Evolutionary conservation across 2,888 invertebrate genomes (phyloP).

Genomic region (Tridacna gigas): DNA sequence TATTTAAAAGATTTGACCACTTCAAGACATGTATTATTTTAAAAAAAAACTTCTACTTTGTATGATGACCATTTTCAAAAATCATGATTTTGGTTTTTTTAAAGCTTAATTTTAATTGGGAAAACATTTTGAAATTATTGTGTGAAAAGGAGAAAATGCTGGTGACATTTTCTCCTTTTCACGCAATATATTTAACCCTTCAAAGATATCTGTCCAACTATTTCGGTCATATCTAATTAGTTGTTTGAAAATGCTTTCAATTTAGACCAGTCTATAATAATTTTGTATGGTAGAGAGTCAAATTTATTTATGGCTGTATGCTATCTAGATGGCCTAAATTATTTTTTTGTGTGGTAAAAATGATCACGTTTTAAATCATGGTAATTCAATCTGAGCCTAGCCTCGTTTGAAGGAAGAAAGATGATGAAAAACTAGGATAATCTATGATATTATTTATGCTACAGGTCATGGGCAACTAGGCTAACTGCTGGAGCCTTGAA

Average conservation of each 20-base stretch:
- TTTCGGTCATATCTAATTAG: neutral
- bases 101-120: neutral
- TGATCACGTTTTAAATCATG: too few relatives aligned
- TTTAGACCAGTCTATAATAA: neutral
- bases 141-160: slow-evolving; percentile 2
- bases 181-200: neutral
- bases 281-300: neutral
- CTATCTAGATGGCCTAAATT: neutral
- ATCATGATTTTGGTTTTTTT: too few relatives aligned
- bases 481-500: too few relatives aligned
- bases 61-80: too few relatives aligned
- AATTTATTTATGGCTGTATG: neutral
- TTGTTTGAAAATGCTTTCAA: neutral
- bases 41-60: too few relatives aligned
- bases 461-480: too few relatives aligned
- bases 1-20: too few relatives aligned
- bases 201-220: neutral
- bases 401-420: too few relatives aligned
- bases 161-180: slow-evolving; percentile 6
- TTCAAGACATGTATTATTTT: too few relatives aligned
- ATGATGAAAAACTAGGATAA: too few relatives aligned
- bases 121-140: neutral
- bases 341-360: neutral
- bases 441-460: too few relatives aligned
- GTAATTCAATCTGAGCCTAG: too few relatives aligned